Conservation (phyloP, 2,113 vertebrate genomes). For the Hemicordylus capensis region DNA sequence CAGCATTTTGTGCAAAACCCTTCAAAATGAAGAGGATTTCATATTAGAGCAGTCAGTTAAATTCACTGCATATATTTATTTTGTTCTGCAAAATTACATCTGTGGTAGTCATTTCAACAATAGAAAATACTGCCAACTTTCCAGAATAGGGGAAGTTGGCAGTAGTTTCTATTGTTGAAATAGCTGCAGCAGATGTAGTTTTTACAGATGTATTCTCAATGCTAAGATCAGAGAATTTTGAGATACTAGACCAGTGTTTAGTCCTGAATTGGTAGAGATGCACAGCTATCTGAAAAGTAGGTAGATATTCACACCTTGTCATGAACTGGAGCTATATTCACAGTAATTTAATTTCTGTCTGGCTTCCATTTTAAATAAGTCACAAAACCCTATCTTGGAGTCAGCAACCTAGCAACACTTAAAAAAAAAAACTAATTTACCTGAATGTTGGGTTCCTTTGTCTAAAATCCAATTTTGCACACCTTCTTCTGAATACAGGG, state of each 20-base stretch:
- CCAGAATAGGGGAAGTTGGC: conserved; percentile 15
- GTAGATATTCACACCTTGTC: not conserved
- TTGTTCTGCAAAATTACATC: not conserved
- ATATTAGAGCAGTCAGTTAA: not conserved
- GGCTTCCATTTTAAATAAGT: not conserved
- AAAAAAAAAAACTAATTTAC: no score
- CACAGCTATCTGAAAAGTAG: not conserved
- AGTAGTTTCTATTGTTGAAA: conserved; percentile 8
- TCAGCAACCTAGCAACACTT: not conserved
- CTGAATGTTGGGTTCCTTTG: not conserved
- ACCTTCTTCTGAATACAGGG: not conserved
- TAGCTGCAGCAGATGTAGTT: not conserved
- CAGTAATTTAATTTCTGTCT: not conserved
- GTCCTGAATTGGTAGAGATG: not conserved
- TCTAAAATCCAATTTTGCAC: not conserved
- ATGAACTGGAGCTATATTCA: not conserved
- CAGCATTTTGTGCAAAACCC: not conserved
- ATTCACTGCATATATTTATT: not conserved
- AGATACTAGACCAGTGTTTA: not conserved
- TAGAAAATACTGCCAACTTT: conserved; percentile 2
- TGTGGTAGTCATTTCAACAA: not conserved
- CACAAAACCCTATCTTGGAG: not conserved
- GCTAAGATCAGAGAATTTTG: not conserved
- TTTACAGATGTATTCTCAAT: not conserved
- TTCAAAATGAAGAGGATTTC: not conserved